phyloP scores from a whole-genome alignment of 2,888 invertebrate species.

The Hirtodrosophila histrioides region DNA sequence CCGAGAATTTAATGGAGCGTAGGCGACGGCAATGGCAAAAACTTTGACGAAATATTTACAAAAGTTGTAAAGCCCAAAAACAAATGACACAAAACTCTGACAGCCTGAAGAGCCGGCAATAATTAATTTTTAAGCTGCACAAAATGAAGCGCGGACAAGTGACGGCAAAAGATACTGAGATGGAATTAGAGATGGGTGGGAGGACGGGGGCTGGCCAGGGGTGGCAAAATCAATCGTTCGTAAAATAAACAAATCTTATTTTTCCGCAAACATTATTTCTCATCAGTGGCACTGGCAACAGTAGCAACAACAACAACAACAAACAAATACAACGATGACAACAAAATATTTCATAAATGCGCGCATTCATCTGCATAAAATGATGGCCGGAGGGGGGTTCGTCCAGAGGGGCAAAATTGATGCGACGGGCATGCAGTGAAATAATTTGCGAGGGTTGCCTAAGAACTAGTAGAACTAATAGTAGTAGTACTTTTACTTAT shows the following conservation, averaged over 20 bases:
- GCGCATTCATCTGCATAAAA: constrained; percentile 79
- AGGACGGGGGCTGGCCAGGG: not conserved
- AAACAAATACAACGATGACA: constrained; percentile 63
- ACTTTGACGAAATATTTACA: constrained; percentile 65
- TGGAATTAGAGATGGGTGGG: constrained; percentile 6
- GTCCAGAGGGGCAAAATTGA: constrained; percentile 1
- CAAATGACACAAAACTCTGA: constrained; percentile 63
- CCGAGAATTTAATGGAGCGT: constrained; percentile 30
- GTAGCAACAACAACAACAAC: constrained; percentile 38
- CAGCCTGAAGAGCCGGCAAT: constrained; percentile 60
- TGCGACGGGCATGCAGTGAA: constrained; percentile 36
- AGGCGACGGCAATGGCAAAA: constrained; percentile 13
- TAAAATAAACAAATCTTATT: constrained; percentile 80
- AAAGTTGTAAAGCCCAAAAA: constrained; percentile 59
- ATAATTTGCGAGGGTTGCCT: constrained; percentile 46
- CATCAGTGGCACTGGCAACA: constrained; percentile 59
- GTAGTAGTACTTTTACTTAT: no score
- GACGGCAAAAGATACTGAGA: constrained; percentile 28
- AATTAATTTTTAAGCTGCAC: constrained; percentile 78
- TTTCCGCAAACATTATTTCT: constrained; percentile 81
- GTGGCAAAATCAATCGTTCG: constrained; percentile 75
- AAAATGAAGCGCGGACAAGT: constrained; percentile 71
- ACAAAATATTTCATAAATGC: constrained; percentile 76
- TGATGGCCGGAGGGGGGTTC: constrained; percentile 21
- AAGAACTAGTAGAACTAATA: not conserved